phyloP scores from a whole-genome alignment of 2,797 vertebrate species.

The Gymnoscopelus braueri region DNA sequence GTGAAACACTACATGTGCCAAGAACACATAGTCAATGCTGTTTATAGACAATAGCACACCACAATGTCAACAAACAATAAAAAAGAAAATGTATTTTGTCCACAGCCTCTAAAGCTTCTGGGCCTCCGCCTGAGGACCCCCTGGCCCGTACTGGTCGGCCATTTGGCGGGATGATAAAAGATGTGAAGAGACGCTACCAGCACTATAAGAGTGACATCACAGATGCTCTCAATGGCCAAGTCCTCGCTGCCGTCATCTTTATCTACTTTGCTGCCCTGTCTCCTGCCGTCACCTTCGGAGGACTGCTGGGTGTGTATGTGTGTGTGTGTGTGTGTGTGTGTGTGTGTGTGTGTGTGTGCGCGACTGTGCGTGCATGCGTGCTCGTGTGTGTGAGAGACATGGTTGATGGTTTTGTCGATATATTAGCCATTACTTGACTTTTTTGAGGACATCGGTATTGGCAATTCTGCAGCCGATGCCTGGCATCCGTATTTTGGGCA shows the following conservation, averaged over 20 bases:
- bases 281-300: conserved; percentile 94
- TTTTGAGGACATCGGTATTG: neutral
- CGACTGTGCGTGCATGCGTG: neutral
- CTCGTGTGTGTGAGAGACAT: neutral
- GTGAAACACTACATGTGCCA: no score
- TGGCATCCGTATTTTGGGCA: no score
- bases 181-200: conserved; percentile 88
- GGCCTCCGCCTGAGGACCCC: conserved; percentile 82
- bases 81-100: neutral
- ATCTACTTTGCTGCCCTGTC: conserved; percentile 97
- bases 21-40: no score
- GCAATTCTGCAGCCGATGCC: no score
- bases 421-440: no score
- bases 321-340: neutral
- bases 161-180: conserved; percentile 90
- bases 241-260: conserved; percentile 93
- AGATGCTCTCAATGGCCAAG: conserved; percentile 89
- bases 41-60: no score
- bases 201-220: conserved; percentile 93
- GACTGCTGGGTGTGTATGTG: conserved; percentile 85
- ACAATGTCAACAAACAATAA: neutral
- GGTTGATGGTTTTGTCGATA: no score
- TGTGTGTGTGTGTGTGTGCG: neutral
- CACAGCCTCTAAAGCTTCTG: conserved; percentile 59
- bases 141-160: conserved; percentile 83